These are phyloP conservation scores for Protomyctophum bolini DNA, from an alignment of 2,113 vertebrate species.

Conservation along the genomic window DNA sequence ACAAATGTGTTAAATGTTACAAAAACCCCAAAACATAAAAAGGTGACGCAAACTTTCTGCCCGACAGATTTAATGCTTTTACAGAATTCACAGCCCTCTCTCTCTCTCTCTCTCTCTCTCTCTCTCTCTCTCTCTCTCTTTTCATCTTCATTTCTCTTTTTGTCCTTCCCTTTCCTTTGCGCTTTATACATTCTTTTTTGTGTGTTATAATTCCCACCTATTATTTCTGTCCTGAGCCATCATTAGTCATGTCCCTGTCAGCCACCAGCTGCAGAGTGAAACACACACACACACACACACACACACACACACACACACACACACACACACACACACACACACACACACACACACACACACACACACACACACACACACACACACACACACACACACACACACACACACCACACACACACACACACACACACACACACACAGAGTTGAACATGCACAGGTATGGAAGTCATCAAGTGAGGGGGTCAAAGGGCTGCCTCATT, in stretches of 20 bases:
- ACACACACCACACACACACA: slow-evolving; percentile 84
- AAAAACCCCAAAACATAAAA: no score
- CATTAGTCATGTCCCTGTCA: slow-evolving; percentile 99
- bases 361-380: slow-evolving; percentile 87
- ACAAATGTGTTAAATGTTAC: no score
- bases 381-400: slow-evolving; percentile 85
- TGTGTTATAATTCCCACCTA: slow-evolving; percentile 83
- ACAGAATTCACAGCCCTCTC: slow-evolving; percentile 1
- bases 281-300: slow-evolving; percentile 87
- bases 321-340: slow-evolving; percentile 85
- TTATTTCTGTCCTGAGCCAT: slow-evolving; percentile 96
- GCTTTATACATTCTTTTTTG: slow-evolving; percentile 58
- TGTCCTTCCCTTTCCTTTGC: slow-evolving; percentile 66
- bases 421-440: slow-evolving; percentile 86
- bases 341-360: slow-evolving; percentile 85
- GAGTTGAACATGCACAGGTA: slow-evolving; percentile 92
- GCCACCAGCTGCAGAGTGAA: slow-evolving; percentile 87
- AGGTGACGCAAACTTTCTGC: neutral
- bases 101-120: slow-evolving; percentile 26
- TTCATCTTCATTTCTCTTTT: slow-evolving; percentile 35
- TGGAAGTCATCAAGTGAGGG: slow-evolving; percentile 94
- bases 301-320: slow-evolving; percentile 86
- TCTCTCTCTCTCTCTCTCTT: slow-evolving; percentile 27
- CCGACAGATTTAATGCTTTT: neutral
- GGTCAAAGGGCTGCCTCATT: slow-evolving; percentile 98